These are phyloP conservation scores for Pangasianodon hypophthalmus DNA, from an alignment of 2,113 vertebrate genomes.

Conservation along the genomic window DNA sequence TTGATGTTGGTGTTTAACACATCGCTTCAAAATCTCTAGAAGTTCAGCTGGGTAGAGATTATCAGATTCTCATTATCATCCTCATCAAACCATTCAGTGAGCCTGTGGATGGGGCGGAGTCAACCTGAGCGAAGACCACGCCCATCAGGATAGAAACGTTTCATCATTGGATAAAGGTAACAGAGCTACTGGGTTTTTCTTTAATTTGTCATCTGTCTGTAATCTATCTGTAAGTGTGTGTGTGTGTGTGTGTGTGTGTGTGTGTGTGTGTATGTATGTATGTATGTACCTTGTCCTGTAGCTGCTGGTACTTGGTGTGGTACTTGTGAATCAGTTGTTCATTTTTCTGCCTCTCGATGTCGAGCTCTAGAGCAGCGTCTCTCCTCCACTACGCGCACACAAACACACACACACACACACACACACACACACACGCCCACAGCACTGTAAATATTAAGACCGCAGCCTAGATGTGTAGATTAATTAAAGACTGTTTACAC, in stretches of 20 bases:
- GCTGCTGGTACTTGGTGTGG: constrained; percentile 72
- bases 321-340: constrained; percentile 76
- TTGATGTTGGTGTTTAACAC: too few relatives aligned
- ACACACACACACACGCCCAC: constrained; percentile 36
- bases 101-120: background rate
- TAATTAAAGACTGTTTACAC: too few relatives aligned
- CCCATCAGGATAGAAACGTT: background rate
- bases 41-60: too few relatives aligned
- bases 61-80: too few relatives aligned
- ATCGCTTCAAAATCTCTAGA: background rate
- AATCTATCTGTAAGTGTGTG: background rate
- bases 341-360: constrained; percentile 79
- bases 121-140: background rate
- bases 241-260: background rate
- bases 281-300: constrained; percentile 75
- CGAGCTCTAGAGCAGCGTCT: constrained; percentile 75
- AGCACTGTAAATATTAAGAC: background rate
- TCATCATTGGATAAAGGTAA: background rate
- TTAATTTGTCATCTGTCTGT: background rate
- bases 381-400: constrained; percentile 68
- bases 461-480: too few relatives aligned
- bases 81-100: background rate
- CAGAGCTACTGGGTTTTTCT: background rate
- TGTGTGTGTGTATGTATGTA: background rate
- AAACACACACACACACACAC: constrained; percentile 50